Evolutionary conservation across 2,888 invertebrate genomes (phyloP).

Genomic region (Sarcophaga caerulescens): DNA sequence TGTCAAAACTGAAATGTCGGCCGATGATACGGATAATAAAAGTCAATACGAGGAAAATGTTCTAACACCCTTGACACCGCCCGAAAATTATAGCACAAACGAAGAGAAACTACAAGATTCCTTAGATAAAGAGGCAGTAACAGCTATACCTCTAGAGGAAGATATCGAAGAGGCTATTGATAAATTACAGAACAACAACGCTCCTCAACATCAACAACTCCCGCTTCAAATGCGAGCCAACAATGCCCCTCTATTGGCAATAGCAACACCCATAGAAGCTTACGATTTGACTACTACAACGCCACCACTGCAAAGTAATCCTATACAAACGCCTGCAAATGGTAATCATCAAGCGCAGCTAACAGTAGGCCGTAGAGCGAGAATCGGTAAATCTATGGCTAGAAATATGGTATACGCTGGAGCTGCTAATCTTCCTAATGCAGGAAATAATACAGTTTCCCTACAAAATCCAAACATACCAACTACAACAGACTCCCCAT

Average conservation of each 20-base stretch:
- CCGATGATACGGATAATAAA: constrained; percentile 75
- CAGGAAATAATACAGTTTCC: constrained; percentile 11
- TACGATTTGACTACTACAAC: constrained; percentile 82
- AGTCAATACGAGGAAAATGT: constrained; percentile 80
- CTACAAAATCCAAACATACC: constrained; percentile 31
- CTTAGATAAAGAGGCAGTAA: constrained; percentile 54
- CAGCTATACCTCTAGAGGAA: constrained; percentile 70
- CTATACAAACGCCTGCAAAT: constrained; percentile 68
- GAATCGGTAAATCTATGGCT: constrained; percentile 86
- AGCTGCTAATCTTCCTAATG: constrained; percentile 61
- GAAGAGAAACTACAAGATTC: constrained; percentile 76
- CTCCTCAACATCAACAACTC: constrained; percentile 33
- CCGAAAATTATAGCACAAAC: constrained; percentile 77
- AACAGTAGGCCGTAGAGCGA: constrained; percentile 81
- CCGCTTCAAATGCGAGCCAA: constrained; percentile 10
- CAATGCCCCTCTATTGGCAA: constrained; percentile 34
- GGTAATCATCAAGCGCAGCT: constrained; percentile 67
- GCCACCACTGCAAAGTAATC: constrained; percentile 81
- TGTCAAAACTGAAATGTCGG: constrained; percentile 77
- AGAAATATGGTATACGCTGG: constrained; percentile 82
- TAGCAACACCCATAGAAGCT: constrained; percentile 71
- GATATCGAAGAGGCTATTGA: constrained; percentile 81
- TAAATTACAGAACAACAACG: constrained; percentile 73
- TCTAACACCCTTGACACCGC: constrained; percentile 79
- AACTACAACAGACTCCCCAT: constrained; percentile 26